Evolutionary conservation across 2,888 invertebrate genomes (phyloP), one percentile per base, ranked within the genome.

Genomic region (Spodoptera exigua): DNA sequence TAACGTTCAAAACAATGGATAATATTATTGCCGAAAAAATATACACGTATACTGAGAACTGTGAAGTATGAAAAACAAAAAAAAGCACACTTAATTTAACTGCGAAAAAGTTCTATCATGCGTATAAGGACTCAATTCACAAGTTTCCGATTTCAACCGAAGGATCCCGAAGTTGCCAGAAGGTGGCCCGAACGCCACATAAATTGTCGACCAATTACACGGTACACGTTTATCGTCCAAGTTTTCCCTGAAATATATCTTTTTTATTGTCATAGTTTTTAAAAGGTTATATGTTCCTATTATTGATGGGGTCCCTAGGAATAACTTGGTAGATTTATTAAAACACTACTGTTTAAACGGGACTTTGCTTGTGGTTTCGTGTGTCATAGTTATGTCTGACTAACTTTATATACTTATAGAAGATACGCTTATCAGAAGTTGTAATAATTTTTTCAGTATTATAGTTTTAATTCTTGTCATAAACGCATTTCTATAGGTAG

Each of bases 251-350:
- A 75, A 84, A 89, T 89, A 89, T 87, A 85, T 89, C 89, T 87
- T 89, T 89, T 89, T 89, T 89, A 89, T 89, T 83, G 81, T 84
- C 83, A 80, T 89, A 89, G 88, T 89, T 89, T 89, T 86, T 81
- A 87, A 89, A 87, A 89, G 90, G 89, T 87, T 85, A 83, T 80
- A 84, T 86, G 84, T 88, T 87, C 86, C 81, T 72, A 78, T 70
- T 63, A 69, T 67, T 55, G 61, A 80, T 80, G 81, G 69, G 64
- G 72, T 49, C 70, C 70, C 73, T 77, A 74, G 52, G 71, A 68
- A 68, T 54, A 71, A 68, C 43, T 59, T 67, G 60, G 35, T 56
- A 68, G 58, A 75, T 75, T 74, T 77, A 74, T 74, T 68, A 61
- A 70, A 27, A 27, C 9, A 27, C 27, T 27, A 70, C 66, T 67